Evolutionary conservation across 2,888 invertebrate species (phyloP).

Genomic region (Drosophila multiciliata): DNA sequence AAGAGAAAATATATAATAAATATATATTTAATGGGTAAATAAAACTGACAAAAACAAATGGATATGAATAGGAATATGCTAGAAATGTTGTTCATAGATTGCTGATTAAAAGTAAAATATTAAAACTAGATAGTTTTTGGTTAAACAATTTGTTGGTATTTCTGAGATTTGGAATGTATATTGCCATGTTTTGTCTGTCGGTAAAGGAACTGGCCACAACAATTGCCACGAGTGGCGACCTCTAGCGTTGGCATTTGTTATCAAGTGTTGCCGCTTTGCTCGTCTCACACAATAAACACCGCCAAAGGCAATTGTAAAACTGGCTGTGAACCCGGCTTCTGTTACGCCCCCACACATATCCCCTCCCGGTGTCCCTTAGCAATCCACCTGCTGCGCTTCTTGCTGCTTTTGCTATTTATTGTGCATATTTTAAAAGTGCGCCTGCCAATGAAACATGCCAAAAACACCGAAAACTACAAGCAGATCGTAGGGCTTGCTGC

Average conservation of each 20-base stretch:
- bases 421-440: conserved; percentile 71
- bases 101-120: not conserved
- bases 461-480: conserved; percentile 65
- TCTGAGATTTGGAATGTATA: conserved; percentile 12
- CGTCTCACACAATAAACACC: conserved; percentile 49
- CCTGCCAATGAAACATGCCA: conserved; percentile 77
- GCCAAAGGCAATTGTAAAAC: conserved; percentile 57
- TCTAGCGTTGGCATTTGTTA: conserved; percentile 53
- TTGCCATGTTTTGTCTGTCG: conserved; percentile 8
- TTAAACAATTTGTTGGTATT: not conserved
- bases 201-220: conserved; percentile 31
- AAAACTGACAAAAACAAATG: not conserved
- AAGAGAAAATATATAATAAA: not conserved
- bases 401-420: conserved; percentile 31
- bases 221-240: conserved; percentile 54
- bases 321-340: conserved; percentile 50
- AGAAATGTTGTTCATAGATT: not conserved
- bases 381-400: conserved; percentile 69
- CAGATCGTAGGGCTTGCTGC: conserved; percentile 1
- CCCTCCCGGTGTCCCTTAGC: not conserved
- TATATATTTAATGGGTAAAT: not conserved
- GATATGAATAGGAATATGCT: not conserved
- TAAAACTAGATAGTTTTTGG: not conserved
- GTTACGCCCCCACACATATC: not conserved
- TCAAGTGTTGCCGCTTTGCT: conserved; percentile 36